These are phyloP conservation scores for Perca flavescens DNA, from an alignment of 2,113 vertebrate species.

Conservation along the genomic window DNA sequence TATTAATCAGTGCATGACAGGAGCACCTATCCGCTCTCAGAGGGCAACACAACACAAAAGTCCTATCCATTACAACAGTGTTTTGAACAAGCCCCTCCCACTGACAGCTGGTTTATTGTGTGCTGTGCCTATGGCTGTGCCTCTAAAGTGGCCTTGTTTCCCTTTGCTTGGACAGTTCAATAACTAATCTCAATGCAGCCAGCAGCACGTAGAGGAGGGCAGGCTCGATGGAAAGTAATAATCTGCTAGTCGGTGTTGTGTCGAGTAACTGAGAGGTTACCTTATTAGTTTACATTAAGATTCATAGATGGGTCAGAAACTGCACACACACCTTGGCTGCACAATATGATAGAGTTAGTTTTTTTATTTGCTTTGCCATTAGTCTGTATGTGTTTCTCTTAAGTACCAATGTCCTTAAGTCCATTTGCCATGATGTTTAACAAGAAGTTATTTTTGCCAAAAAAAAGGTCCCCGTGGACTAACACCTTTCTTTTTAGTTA, in stretches of 20 bases:
- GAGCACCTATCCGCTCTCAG: constrained; percentile 58
- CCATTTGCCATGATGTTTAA: neutral
- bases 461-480: neutral
- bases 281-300: constrained; percentile 51
- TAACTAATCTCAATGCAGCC: constrained; percentile 83
- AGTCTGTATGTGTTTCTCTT: neutral
- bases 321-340: neutral
- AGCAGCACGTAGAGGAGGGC: constrained; percentile 69
- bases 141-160: constrained; percentile 79
- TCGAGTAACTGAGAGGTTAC: constrained; percentile 29
- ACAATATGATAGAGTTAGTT: neutral
- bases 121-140: constrained; percentile 57
- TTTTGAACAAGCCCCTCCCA: constrained; percentile 69
- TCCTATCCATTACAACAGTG: constrained; percentile 70
- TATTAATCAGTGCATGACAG: constrained; percentile 58
- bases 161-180: constrained; percentile 78
- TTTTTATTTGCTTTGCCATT: neutral
- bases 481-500: neutral
- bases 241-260: constrained; percentile 47
- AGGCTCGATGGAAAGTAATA: constrained; percentile 65
- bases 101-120: constrained; percentile 84
- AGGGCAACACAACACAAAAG: constrained; percentile 61
- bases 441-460: neutral
- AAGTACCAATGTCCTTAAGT: neutral
- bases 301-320: constrained; percentile 23